These are phyloP conservation scores for Synergus japonicus DNA, from an alignment of 2,888 invertebrate genomes.

Conservation along the genomic window DNA sequence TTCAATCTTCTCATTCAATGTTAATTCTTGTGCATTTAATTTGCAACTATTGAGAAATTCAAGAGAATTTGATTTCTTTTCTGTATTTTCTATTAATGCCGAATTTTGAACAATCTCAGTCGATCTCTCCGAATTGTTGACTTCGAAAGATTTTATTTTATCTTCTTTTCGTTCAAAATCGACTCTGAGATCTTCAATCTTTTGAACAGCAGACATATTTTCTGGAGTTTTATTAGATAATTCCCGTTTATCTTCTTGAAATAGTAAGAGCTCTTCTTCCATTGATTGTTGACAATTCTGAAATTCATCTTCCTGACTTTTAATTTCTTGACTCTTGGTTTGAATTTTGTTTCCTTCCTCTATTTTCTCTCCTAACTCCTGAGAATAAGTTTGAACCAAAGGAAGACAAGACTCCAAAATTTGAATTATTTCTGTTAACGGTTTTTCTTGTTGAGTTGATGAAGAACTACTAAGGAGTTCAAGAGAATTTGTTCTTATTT, in stretches of 20 bases:
- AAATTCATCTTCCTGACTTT: background rate
- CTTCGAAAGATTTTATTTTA: background rate
- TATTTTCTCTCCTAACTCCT: background rate
- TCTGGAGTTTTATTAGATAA: too few species aligned
- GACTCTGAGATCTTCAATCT: background rate
- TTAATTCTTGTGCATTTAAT: background rate
- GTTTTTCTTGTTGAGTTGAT: background rate
- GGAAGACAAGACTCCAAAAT: background rate
- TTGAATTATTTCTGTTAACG: background rate
- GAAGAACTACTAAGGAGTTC: background rate
- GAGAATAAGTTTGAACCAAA: background rate
- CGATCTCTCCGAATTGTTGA: background rate
- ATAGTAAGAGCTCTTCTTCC: background rate
- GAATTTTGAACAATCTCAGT: background rate
- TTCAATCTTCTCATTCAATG: background rate
- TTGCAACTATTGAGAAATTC: background rate
- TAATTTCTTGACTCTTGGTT: too few species aligned
- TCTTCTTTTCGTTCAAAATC: background rate
- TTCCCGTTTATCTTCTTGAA: background rate
- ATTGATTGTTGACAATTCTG: background rate
- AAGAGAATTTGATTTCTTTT: background rate
- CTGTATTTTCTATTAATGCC: background rate
- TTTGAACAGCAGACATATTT: background rate
- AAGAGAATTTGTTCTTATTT: background rate
- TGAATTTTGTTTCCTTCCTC: background rate